These are phyloP conservation scores for Tipula lateralis DNA, from an alignment of 2,888 invertebrate genomes.

Conservation along the genomic window DNA sequence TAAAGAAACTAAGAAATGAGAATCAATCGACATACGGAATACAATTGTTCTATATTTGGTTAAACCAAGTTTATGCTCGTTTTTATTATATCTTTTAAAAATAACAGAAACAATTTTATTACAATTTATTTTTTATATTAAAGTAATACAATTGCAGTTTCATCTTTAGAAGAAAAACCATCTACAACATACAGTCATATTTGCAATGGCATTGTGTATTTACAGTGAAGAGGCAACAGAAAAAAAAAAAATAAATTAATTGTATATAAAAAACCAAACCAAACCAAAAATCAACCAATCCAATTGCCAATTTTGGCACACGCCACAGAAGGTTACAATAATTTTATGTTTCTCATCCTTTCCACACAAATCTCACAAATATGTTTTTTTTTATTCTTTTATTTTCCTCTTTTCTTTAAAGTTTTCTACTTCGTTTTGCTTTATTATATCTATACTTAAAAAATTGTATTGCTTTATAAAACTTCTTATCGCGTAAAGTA, in stretches of 20 bases:
- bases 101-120: conserved; percentile 24
- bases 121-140: not conserved
- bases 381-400: conserved; percentile 24
- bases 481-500: conserved; percentile 9
- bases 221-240: conserved; percentile 12
- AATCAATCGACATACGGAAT: conserved; percentile 31
- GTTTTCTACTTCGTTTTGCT: conserved; percentile 1
- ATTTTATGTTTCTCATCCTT: conserved; percentile 28
- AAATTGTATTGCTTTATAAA: not conserved
- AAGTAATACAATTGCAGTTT: not conserved
- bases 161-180: not conserved
- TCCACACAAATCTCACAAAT: conserved; percentile 25
- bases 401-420: not conserved
- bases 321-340: conserved; percentile 36
- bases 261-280: not conserved
- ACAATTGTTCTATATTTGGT: conserved; percentile 38
- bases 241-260: conserved; percentile 12
- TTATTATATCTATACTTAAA: not conserved
- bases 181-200: conserved; percentile 28
- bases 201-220: conserved; percentile 3
- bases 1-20: conserved; percentile 25
- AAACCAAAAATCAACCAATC: conserved; percentile 33
- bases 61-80: conserved; percentile 33
- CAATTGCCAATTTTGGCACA: conserved; percentile 38
- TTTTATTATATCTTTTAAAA: conserved; percentile 4